Percentiles rank a stretch among this genome's conserved stretches.
Evolutionary conservation across 2,113 vertebrate genomes (phyloP).

Genomic region (Dromas ardeola): DNA sequence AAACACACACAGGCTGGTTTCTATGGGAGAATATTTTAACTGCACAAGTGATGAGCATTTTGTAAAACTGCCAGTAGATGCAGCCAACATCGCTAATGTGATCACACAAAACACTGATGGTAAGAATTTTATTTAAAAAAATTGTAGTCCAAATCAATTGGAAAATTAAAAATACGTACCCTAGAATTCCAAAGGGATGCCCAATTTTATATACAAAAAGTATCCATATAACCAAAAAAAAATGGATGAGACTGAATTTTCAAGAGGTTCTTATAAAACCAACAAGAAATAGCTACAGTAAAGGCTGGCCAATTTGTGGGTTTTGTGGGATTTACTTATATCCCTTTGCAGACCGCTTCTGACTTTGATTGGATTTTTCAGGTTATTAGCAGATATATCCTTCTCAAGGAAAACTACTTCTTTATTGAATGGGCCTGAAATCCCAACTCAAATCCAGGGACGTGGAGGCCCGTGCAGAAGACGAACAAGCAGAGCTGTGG

Average conservation of each 20-base stretch:
- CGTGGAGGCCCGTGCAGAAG: background rate
- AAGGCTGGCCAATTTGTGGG: background rate
- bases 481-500: background rate
- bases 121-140: background rate
- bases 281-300: background rate
- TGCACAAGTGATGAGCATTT: rapidly evolving
- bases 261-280: background rate
- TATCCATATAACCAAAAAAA: background rate
- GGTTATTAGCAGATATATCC: background rate
- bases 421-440: background rate
- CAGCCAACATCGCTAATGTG: background rate
- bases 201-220: background rate
- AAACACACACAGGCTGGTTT: background rate
- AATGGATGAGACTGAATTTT: background rate
- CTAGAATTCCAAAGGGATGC: background rate
- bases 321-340: background rate
- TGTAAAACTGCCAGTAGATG: background rate
- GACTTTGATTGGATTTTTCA: background rate
- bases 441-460: background rate
- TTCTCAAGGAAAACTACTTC: background rate
- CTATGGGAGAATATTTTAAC: background rate
- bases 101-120: background rate
- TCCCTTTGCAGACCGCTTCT: background rate
- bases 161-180: background rate
- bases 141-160: background rate